Evolutionary conservation across 1,140 invertebrate genomes (phyloP).

Genomic region (Caenorhabditis brenneri): DNA sequence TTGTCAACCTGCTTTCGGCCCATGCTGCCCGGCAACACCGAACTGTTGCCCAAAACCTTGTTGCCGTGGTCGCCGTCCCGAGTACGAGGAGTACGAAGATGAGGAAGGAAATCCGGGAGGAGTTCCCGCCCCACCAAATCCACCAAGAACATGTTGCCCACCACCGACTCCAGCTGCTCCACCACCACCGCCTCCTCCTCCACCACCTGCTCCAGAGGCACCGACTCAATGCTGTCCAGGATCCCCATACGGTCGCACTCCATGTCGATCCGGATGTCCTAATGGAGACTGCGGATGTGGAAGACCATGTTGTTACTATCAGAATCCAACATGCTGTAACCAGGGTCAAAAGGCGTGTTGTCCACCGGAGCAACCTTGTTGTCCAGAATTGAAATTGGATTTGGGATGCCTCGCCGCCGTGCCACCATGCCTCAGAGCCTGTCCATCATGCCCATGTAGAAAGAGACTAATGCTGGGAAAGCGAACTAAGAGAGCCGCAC

Average conservation of each 20-base stretch:
- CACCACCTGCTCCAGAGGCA: constrained; percentile 60
- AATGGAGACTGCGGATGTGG: constrained; percentile 62
- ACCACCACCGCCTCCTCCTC: constrained; percentile 55
- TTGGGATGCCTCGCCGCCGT: constrained; percentile 49
- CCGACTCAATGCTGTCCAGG: constrained; percentile 60
- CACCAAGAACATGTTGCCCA: constrained; percentile 59
- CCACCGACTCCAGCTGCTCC: constrained; percentile 51
- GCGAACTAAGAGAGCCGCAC: constrained; percentile 54
- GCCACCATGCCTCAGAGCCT: constrained; percentile 60
- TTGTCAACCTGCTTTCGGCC: constrained; percentile 60
- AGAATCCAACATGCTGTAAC: constrained; percentile 56
- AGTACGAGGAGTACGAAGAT: constrained; percentile 61
- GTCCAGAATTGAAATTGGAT: constrained; percentile 50
- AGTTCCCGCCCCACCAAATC: constrained; percentile 52
- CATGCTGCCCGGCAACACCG: constrained; percentile 60
- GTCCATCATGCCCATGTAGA: constrained; percentile 61
- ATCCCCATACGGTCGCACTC: constrained; percentile 44
- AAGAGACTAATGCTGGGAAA: constrained; percentile 57
- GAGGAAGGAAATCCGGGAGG: constrained; percentile 18
- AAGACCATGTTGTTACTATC: constrained; percentile 61
- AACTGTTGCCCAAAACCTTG: constrained; percentile 62
- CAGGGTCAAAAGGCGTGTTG: constrained; percentile 57
- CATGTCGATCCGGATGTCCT: constrained; percentile 32
- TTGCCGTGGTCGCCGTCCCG: constrained; percentile 56
- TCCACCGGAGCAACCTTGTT: constrained; percentile 58